Evolutionary conservation across 2,888 invertebrate genomes (phyloP).

Genomic region (Idaea aversata): DNA sequence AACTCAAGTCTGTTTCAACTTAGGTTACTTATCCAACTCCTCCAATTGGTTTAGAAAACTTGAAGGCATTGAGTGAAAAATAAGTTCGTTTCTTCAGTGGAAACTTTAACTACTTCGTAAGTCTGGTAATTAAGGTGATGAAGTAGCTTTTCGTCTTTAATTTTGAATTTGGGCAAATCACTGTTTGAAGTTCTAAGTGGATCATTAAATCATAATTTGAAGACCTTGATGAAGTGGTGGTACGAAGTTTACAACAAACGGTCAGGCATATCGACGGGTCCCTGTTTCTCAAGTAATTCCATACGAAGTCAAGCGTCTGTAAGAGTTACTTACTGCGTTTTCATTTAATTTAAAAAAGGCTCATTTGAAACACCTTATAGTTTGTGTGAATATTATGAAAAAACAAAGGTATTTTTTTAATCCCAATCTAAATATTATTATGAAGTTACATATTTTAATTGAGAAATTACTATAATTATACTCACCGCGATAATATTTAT

Average conservation of each 20-base stretch:
- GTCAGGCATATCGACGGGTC: neutral
- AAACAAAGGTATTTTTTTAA: too few species aligned
- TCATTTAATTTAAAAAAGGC: too few species aligned
- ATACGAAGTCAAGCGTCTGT: too few species aligned
- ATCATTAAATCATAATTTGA: neutral
- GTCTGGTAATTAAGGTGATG: neutral
- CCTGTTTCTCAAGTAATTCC: neutral
- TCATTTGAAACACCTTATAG: too few species aligned
- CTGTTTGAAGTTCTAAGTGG: neutral
- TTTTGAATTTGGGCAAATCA: neutral
- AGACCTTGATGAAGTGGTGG: neutral
- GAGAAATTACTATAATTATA: too few species aligned
- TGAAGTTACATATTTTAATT: too few species aligned
- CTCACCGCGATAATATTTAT: too few species aligned
- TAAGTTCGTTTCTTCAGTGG: slow-evolving; percentile 6
- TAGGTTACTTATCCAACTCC: neutral
- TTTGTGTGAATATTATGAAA: too few species aligned
- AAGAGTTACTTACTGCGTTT: too few species aligned
- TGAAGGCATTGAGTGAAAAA: slow-evolving; percentile 9
- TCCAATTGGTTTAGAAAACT: slow-evolving; percentile 6
- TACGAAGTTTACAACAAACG: neutral
- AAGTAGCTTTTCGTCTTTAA: neutral
- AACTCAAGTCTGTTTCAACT: too few species aligned
- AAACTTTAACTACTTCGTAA: neutral
- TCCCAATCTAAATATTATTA: too few species aligned